phyloP scores from a whole-genome alignment of 2,797 vertebrate genomes.

The Oophaga sylvatica region DNA sequence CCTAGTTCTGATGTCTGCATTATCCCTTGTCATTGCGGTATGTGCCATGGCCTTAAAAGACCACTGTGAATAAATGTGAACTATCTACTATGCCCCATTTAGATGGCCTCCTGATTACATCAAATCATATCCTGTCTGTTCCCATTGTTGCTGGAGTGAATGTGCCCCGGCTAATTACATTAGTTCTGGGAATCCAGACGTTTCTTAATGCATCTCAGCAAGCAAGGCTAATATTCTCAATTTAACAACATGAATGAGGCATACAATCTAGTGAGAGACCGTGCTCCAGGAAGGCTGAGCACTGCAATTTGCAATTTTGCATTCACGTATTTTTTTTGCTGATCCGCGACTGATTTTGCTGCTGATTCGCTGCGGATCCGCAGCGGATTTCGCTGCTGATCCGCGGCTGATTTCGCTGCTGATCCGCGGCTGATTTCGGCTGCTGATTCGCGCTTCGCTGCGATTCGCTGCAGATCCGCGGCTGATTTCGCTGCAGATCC shows the following conservation, averaged over 20 bases:
- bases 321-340: no score
- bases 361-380: no score
- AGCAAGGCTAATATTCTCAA: conserved; percentile 65
- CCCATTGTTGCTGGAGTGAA: conserved; percentile 57
- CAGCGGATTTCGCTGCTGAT: no score
- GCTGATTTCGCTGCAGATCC: no score
- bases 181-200: conserved; percentile 65
- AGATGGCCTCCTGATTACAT: conserved; percentile 66
- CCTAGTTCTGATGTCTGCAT: not conserved
- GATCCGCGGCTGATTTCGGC: no score
- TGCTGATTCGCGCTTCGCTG: no score
- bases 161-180: conserved; percentile 66
- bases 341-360: no score
- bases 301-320: no score
- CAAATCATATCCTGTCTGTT: conserved; percentile 63
- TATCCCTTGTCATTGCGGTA: not conserved
- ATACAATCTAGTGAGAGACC: conserved; percentile 52
- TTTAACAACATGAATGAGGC: conserved; percentile 66
- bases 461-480: no score
- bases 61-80: not conserved
- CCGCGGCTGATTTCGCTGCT: no score
- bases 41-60: conserved; percentile 31
- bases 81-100: not conserved
- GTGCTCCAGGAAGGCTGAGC: conserved; percentile 61
- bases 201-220: conserved; percentile 62